These are phyloP conservation scores for Drosophila cracens DNA, from an alignment of 2,888 invertebrate genomes.

Conservation along the genomic window DNA sequence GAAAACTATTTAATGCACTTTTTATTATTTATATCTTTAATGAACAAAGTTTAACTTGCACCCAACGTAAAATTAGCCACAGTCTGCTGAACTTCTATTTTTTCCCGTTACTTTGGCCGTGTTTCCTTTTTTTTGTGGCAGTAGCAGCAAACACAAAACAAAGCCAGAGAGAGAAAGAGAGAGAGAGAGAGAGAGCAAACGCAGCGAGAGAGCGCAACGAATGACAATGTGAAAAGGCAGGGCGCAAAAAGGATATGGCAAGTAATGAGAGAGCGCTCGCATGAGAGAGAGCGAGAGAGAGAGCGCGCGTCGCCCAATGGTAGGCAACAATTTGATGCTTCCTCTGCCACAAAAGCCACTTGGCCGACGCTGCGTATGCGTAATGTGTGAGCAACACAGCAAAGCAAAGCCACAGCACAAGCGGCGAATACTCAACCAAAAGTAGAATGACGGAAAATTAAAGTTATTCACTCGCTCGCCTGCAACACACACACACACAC, in stretches of 20 bases:
- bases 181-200: slow-evolving; percentile 6
- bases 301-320: slow-evolving; percentile 45
- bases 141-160: slow-evolving; percentile 40
- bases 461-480: slow-evolving; percentile 44
- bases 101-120: slow-evolving; percentile 7
- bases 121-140: slow-evolving; percentile 1
- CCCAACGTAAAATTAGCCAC: slow-evolving; percentile 48
- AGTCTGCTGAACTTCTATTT: slow-evolving; percentile 54
- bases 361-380: slow-evolving; percentile 68
- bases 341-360: slow-evolving; percentile 11
- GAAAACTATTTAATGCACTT: slow-evolving; percentile 19
- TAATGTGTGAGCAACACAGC: slow-evolving; percentile 49
- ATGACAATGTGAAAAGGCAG: not conserved
- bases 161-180: slow-evolving; percentile 14
- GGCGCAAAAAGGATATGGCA: slow-evolving; percentile 5
- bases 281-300: not conserved
- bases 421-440: slow-evolving; percentile 52
- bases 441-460: slow-evolving; percentile 69
- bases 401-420: slow-evolving; percentile 11
- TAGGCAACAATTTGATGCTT: slow-evolving; percentile 60
- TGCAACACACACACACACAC: slow-evolving; percentile 10
- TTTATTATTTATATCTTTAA: slow-evolving; percentile 19
- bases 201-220: slow-evolving; percentile 11
- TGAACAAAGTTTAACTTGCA: slow-evolving; percentile 11
- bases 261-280: not conserved